Evolutionary conservation across 2,797 vertebrate species (phyloP), one percentile per base, ranked within the genome.

Genomic region (Gouania willdenowi): DNA sequence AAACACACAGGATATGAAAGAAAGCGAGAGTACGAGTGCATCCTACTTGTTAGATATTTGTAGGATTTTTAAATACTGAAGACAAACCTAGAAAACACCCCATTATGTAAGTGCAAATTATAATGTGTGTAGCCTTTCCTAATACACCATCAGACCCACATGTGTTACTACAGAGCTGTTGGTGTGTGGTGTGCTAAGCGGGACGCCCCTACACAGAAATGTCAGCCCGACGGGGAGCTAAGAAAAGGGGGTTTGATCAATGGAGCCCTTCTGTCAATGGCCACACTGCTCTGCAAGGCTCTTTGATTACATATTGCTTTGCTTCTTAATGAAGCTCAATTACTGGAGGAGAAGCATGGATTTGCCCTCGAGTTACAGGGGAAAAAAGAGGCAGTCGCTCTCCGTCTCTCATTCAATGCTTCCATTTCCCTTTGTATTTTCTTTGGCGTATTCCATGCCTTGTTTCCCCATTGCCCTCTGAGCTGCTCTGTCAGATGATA

Each of bases 231-330:
- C 74, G 10, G 82, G 86, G 72, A 59, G 71, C 76, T 75, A 61
- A 57, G 53, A 54, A 71, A 78, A 70, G 44, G 61, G 60, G 72
- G 66, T 74, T 78, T 87, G 81, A 89, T 89, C 88, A 86, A 85
- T 87, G 65, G 53, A 58, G 66, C 43, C 55, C 63, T 64, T 53
- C 66, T 69, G 71, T 72, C 54, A 6, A 71, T 47, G 42, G 62
- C 70, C 55, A 52, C 33, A 40, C 52, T 4, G 37, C 68, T 64
- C 61, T 0, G 34, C 46, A 2, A 70, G 64, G 43, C 71, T 65
- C 66, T 85, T 86, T 86, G 81, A 86, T 87, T 81, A 80, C 79
- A 81, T 77, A 78, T 78, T 81, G 73, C 81, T 78, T 76, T 66
- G 66, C 71, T 40, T 72, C 73, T 66, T 85, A 83, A 85, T 81